Percentiles rank a stretch among this genome's conserved stretches.
These are phyloP conservation scores for Cebus imitator DNA, from an alignment of 2,113 vertebrate genomes.

Conservation along the genomic window DNA sequence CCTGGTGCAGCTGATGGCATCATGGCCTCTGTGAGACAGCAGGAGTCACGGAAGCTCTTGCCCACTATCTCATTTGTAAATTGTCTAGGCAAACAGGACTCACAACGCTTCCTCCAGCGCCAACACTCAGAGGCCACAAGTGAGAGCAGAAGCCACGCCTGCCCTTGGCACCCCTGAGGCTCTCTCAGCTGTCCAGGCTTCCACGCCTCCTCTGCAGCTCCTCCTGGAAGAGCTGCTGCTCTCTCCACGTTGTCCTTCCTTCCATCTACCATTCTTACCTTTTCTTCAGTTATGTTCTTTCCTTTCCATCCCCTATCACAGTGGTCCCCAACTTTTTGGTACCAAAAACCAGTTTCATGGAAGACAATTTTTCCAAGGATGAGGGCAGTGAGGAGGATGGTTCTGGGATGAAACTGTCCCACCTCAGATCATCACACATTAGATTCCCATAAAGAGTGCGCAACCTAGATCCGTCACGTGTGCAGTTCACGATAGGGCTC, in stretches of 20 bases:
- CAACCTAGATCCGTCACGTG: too few relatives aligned
- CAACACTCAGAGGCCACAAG: not conserved
- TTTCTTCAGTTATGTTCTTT: not conserved
- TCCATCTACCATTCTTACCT: not conserved
- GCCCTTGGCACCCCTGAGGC: fast-evolving
- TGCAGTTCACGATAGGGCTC: too few relatives aligned
- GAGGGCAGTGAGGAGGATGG: too few relatives aligned
- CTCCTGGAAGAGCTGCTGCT: not conserved
- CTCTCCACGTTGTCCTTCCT: not conserved
- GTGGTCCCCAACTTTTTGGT: too few relatives aligned
- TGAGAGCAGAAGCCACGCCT: not conserved
- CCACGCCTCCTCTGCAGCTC: not conserved
- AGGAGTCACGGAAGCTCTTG: not conserved
- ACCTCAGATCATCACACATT: too few relatives aligned
- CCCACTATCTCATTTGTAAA: fast-evolving
- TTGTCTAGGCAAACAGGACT: not conserved
- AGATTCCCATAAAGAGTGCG: too few relatives aligned
- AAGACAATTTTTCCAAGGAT: too few relatives aligned
- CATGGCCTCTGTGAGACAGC: not conserved
- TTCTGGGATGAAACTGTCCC: too few relatives aligned
- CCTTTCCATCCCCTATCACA: not conserved
- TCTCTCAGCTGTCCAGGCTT: fast-evolving
- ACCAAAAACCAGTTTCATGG: too few relatives aligned
- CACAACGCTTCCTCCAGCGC: not conserved
- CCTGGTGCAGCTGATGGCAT: fast-evolving